Percentiles rank a stretch among this genome's conserved stretches.
Evolutionary conservation across 2,113 vertebrate species (phyloP).

Genomic region (Acanthochromis polyacanthus): DNA sequence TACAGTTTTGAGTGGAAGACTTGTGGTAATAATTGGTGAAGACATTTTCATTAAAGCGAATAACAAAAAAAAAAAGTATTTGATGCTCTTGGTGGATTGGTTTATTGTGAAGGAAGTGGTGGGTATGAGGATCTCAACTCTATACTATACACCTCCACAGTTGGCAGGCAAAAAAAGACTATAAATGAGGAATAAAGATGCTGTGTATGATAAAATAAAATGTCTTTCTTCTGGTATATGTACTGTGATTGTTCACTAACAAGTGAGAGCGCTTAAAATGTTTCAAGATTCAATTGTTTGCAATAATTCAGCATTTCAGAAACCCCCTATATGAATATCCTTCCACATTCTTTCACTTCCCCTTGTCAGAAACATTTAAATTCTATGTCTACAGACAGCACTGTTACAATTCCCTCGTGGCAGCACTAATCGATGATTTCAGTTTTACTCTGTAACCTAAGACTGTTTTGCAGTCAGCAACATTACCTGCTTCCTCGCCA

Average conservation of each 20-base stretch:
- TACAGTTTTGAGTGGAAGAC: constrained; percentile 24
- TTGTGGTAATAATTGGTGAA: constrained; percentile 15
- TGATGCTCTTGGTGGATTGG: constrained; percentile 1
- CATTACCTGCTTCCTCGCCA: constrained; percentile 71
- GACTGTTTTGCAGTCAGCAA: constrained; percentile 74
- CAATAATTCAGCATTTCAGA: constrained; percentile 30
- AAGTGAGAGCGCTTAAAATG: not conserved
- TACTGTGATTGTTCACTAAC: not conserved
- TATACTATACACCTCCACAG: too few species aligned
- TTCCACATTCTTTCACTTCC: constrained; percentile 56
- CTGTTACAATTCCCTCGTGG: constrained; percentile 55
- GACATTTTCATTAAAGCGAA: constrained; percentile 11
- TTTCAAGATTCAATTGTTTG: not conserved
- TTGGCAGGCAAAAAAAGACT: too few species aligned
- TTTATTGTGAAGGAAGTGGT: not conserved
- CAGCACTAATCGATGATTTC: constrained; percentile 63
- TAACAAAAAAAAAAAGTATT: constrained; percentile 5
- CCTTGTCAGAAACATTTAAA: constrained; percentile 69
- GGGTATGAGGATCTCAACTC: not conserved
- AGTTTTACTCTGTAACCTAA: constrained; percentile 74
- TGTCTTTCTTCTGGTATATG: not conserved
- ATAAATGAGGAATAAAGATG: too few species aligned
- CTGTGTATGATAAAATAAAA: not conserved
- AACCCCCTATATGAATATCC: constrained; percentile 29
- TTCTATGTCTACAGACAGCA: constrained; percentile 53